A percentile compares a stretch with the other conserved stretches of the same genome.
Evolutionary conservation across 2,888 invertebrate species (phyloP).

Genomic region (Brenthis ino): DNA sequence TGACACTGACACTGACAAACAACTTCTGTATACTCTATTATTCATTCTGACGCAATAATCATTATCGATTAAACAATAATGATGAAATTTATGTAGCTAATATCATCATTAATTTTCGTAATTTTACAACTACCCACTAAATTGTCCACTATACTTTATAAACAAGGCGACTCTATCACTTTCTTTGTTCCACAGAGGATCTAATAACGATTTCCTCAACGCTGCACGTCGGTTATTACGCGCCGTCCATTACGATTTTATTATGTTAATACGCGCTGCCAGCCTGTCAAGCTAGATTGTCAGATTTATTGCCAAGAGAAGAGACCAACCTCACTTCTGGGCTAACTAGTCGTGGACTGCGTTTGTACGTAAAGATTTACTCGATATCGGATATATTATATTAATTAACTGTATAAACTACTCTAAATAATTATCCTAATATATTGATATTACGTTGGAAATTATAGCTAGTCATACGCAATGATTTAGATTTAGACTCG

Average conservation of each 20-base stretch:
- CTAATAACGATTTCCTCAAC: conserved; percentile 60
- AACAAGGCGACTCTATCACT: conserved; percentile 42
- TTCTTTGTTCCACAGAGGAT: conserved; percentile 47
- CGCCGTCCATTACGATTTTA: conserved; percentile 71
- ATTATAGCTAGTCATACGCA: too few relatives aligned
- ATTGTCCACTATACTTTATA: not conserved
- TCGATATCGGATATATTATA: too few relatives aligned
- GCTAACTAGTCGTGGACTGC: not conserved
- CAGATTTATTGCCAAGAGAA: conserved; percentile 45
- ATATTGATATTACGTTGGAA: too few relatives aligned
- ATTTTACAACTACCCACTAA: not conserved
- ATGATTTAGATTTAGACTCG: too few relatives aligned
- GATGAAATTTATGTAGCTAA: too few relatives aligned
- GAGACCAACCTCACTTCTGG: not conserved
- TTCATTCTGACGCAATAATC: too few relatives aligned
- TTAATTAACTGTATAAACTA: too few relatives aligned
- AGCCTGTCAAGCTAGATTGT: conserved; percentile 44
- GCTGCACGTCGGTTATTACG: conserved; percentile 64
- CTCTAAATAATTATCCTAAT: too few relatives aligned
- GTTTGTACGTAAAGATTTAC: not conserved
- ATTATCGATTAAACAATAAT: too few relatives aligned
- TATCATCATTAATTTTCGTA: not conserved
- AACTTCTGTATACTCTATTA: too few relatives aligned
- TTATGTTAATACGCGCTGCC: conserved; percentile 59
- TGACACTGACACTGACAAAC: too few relatives aligned